Percentiles rank a stretch among this genome's conserved stretches.
phyloP scores from a whole-genome alignment of 2,888 invertebrate species.

The Galeruca laticollis region DNA sequence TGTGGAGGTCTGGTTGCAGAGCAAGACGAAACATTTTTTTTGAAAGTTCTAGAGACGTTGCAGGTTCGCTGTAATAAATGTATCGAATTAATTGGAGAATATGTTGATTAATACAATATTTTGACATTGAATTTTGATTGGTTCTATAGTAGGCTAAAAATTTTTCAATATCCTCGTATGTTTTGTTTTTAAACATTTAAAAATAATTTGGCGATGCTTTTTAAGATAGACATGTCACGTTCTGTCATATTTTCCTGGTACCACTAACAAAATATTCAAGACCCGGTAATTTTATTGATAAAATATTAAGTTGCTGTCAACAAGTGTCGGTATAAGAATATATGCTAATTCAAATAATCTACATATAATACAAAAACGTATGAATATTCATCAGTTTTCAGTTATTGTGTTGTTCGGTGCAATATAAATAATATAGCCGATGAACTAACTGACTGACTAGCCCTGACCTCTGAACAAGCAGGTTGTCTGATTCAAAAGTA shows the following conservation, averaged over 20 bases:
- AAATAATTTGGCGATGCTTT: too few relatives aligned
- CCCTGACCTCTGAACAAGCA: conserved; percentile 57
- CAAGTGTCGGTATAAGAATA: conserved; percentile 57
- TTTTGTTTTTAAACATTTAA: too few relatives aligned
- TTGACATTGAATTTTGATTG: too few relatives aligned
- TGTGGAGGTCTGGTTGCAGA: too few relatives aligned
- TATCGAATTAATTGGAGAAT: too few relatives aligned
- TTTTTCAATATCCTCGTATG: too few relatives aligned
- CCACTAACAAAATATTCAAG: background rate
- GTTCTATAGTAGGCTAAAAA: too few relatives aligned
- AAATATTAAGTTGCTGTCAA: conserved; percentile 56
- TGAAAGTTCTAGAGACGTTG: too few relatives aligned
- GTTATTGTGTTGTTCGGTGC: conserved; percentile 55
- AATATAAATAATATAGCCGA: conserved; percentile 40
- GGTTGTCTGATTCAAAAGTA: conserved; percentile 1
- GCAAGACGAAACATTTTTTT: too few relatives aligned
- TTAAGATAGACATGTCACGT: too few relatives aligned
- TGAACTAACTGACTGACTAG: conserved; percentile 55
- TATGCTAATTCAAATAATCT: conserved; percentile 62
- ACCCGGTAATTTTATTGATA: conserved; percentile 39
- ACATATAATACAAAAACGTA: conserved; percentile 62
- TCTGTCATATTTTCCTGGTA: background rate
- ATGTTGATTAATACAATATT: too few relatives aligned
- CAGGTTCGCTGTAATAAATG: too few relatives aligned
- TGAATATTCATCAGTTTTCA: conserved; percentile 61